Evolutionary conservation across 2,888 invertebrate species (phyloP).

Genomic region (Prosapia bicincta): DNA sequence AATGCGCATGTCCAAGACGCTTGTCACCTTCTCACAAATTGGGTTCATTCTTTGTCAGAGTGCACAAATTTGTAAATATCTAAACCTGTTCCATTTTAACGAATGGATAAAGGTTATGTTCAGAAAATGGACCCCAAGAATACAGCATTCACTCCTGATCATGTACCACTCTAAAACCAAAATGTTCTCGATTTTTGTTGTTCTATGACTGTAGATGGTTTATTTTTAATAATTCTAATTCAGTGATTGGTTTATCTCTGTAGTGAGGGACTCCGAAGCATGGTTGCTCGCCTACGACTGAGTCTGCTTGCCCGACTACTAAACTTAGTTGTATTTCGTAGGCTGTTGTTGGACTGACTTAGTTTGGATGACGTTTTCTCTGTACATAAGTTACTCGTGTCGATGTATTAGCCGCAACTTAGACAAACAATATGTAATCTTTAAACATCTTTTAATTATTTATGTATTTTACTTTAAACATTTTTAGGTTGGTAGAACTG

Average conservation of each 20-base stretch:
- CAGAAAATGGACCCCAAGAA: constrained; percentile 39
- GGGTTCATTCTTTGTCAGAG: neutral
- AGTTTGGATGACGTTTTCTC: constrained; percentile 2
- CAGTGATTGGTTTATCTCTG: neutral
- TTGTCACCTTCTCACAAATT: neutral
- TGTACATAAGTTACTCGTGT: constrained; percentile 9
- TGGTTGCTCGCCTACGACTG: constrained; percentile 15
- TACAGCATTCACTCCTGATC: constrained; percentile 16
- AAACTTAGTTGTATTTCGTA: constrained; percentile 11
- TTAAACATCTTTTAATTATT: neutral
- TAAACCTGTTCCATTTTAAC: constrained; percentile 3
- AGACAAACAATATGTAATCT: neutral
- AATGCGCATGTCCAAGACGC: neutral
- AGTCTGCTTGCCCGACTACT: constrained; percentile 14
- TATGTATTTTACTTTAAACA: no score
- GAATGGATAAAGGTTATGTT: constrained; percentile 27
- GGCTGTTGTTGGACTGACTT: constrained; percentile 18
- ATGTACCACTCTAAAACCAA: neutral
- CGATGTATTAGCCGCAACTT: constrained; percentile 20
- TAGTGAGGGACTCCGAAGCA: constrained; percentile 17
- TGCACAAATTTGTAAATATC: neutral
- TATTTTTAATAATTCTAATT: neutral
- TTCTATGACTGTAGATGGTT: constrained; percentile 8
- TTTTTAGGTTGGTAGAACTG: neutral
- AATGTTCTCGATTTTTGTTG: neutral